Evolutionary conservation across 2,113 vertebrate species (phyloP).

Genomic region (Cheilinus undulatus): DNA sequence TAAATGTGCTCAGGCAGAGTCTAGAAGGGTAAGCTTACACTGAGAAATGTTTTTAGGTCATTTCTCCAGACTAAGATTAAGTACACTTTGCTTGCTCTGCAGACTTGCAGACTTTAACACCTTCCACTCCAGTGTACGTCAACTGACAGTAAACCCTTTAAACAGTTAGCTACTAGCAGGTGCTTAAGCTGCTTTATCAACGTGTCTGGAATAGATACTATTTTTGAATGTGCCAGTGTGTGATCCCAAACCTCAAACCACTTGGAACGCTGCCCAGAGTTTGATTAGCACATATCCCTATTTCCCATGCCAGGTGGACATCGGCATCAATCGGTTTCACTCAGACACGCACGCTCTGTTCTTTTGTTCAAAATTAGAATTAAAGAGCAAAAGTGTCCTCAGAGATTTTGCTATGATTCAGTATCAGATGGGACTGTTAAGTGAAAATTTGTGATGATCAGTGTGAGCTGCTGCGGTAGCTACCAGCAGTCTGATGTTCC

Average conservation of each 20-base stretch:
- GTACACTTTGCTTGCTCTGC: constrained; percentile 8
- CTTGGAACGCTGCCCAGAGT: constrained; percentile 52
- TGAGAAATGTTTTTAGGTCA: not conserved
- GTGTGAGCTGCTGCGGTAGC: constrained; percentile 35
- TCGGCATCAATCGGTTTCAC: constrained; percentile 51
- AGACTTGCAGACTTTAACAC: constrained; percentile 27
- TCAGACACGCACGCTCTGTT: constrained; percentile 13
- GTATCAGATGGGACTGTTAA: constrained; percentile 20
- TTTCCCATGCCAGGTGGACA: constrained; percentile 55
- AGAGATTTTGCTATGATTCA: constrained; percentile 8
- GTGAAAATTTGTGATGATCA: constrained; percentile 35
- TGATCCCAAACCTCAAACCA: constrained; percentile 25
- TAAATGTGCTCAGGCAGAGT: not conserved
- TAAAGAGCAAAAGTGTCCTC: constrained; percentile 14
- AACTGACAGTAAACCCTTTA: constrained; percentile 52
- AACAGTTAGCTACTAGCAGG: constrained; percentile 63
- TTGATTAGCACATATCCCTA: constrained; percentile 64
- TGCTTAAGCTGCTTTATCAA: constrained; percentile 80
- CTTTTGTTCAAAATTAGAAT: constrained; percentile 22
- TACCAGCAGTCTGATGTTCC: constrained; percentile 7
- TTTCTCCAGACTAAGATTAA: constrained; percentile 1
- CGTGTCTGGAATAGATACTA: constrained; percentile 62
- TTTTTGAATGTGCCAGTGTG: constrained; percentile 45
- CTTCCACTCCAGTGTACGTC: constrained; percentile 19
- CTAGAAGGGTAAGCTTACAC: not conserved